Conservation (phyloP, 2,113 vertebrate genomes). For the Festucalex cinctus region DNA sequence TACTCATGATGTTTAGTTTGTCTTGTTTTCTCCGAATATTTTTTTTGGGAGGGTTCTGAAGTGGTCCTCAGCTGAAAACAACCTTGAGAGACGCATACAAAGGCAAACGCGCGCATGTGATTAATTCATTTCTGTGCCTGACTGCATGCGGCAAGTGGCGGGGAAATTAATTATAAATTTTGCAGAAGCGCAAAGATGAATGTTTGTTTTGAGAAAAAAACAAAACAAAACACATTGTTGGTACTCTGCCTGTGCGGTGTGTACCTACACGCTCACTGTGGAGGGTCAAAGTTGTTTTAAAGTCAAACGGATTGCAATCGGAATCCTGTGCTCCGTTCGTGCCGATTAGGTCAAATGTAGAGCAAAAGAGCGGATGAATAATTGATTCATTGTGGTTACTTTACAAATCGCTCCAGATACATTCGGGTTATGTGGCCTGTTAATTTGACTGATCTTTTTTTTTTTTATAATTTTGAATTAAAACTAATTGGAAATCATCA, state of each 20-base stretch:
- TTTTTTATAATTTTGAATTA: neutral
- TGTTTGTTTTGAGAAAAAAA: constrained; percentile 47
- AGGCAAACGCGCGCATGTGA: constrained; percentile 38
- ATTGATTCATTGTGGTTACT: constrained; percentile 62
- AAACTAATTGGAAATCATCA: neutral
- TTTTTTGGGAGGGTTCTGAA: neutral
- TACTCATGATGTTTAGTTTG: no score
- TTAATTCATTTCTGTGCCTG: constrained; percentile 58
- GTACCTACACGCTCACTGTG: neutral
- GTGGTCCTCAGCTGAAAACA: constrained; percentile 39
- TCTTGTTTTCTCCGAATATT: neutral
- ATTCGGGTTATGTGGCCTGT: neutral
- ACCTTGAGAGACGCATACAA: constrained; percentile 54
- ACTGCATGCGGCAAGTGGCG: constrained; percentile 38
- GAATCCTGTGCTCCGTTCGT: constrained; percentile 59
- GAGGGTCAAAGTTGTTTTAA: constrained; percentile 75
- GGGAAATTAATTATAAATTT: constrained; percentile 35
- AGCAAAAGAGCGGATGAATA: constrained; percentile 75
- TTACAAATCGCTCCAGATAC: constrained; percentile 28
- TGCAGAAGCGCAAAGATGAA: constrained; percentile 42
- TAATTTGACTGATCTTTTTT: no score
- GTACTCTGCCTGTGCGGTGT: neutral
- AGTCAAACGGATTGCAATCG: constrained; percentile 76
- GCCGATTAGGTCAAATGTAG: constrained; percentile 70
- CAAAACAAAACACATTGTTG: constrained; percentile 36